A percentile compares a stretch with the other conserved stretches of the same genome.
Evolutionary conservation across 2,113 vertebrate genomes (phyloP).

Genomic region (Chlorodrepanis virens): DNA sequence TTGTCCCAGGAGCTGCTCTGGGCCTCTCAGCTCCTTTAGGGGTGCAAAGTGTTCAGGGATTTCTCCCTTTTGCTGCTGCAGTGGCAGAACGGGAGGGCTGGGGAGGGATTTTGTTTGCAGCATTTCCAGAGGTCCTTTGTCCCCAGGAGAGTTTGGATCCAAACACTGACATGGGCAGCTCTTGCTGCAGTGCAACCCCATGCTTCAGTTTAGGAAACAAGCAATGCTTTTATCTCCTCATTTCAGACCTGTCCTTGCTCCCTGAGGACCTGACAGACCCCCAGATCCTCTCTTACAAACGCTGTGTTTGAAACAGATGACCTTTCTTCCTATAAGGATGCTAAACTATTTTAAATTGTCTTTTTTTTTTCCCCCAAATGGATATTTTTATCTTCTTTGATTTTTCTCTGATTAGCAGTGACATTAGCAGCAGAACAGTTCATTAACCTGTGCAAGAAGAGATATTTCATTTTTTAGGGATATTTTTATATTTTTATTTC

Average conservation of each 20-base stretch:
- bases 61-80: background rate
- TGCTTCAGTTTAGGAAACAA: conserved; percentile 66
- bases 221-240: conserved; percentile 74
- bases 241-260: conserved; percentile 44
- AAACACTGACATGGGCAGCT: conserved; percentile 74
- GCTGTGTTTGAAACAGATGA: conserved; percentile 66
- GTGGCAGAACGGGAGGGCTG: background rate
- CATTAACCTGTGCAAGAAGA: background rate
- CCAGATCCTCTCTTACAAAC: conserved; percentile 45
- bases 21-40: background rate
- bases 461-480: background rate
- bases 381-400: conserved; percentile 13
- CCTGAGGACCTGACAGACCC: conserved; percentile 62
- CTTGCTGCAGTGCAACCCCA: conserved; percentile 62
- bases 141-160: conserved; percentile 75
- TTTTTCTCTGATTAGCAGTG: conserved; percentile 63
- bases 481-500: conserved; percentile 7
- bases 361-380: background rate
- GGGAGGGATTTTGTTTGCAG: background rate
- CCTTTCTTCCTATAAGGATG: conserved; percentile 42
- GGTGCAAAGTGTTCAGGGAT: background rate
- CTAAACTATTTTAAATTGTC: background rate
- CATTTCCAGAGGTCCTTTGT: conserved; percentile 57
- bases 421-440: conserved; percentile 63
- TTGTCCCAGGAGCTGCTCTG: background rate